phyloP scores from a whole-genome alignment of 2,797 vertebrate species.

The Pseudochaenichthys georgianus region DNA sequence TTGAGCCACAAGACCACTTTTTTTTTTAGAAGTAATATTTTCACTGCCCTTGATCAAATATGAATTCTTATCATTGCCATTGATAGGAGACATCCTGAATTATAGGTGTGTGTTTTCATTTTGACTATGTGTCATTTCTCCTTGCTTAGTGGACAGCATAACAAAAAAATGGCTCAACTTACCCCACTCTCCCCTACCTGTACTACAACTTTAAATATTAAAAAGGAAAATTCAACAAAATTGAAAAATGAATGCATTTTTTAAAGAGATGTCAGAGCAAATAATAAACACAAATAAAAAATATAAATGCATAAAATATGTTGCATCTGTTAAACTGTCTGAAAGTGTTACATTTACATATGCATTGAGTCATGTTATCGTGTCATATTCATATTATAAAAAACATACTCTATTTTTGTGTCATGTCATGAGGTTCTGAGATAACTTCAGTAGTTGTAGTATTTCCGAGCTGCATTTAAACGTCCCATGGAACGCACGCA shows the following conservation, averaged over 20 bases:
- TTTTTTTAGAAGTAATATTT: too few species aligned
- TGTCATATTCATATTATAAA: not conserved
- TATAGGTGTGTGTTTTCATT: too few species aligned
- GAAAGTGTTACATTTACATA: not conserved
- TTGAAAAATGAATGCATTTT: not conserved
- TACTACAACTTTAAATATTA: not conserved
- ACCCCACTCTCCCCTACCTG: too few species aligned
- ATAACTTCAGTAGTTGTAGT: accelerated
- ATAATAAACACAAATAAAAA: not conserved
- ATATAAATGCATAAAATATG: not conserved
- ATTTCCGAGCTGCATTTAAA: conserved; percentile 50
- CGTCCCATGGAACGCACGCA: conserved; percentile 7
- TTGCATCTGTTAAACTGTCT: not conserved
- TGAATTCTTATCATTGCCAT: too few species aligned
- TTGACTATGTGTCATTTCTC: too few species aligned
- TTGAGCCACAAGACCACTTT: too few species aligned
- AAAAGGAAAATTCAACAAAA: too few species aligned
- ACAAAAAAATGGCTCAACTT: too few species aligned
- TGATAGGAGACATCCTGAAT: too few species aligned
- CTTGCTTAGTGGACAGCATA: too few species aligned
- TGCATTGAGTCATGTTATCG: not conserved
- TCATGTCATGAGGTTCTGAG: not conserved
- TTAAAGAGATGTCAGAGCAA: not conserved
- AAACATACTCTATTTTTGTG: not conserved
- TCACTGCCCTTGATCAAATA: too few species aligned